Base-by-base conservation (phyloP, 2,113 vertebrate species). In the Ciconia boyciana region DNA sequence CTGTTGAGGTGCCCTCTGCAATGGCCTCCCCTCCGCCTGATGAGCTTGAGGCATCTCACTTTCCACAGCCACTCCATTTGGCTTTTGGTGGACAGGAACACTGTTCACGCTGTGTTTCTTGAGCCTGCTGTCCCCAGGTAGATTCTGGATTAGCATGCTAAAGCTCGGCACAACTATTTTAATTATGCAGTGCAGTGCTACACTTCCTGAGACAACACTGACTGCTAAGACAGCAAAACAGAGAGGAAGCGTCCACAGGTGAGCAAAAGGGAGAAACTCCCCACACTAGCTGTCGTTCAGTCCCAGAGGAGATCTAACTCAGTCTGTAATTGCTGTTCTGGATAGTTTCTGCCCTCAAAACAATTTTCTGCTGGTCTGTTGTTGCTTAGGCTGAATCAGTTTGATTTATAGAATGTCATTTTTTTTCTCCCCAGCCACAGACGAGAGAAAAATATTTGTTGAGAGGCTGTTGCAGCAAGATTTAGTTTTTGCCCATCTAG, bases 381-480 rank as follows among this genome's bases (percentile, higher is more conserved):
- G 81, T 92, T 97, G 87, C 93, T 95, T 94, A 96, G 92, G 75
- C 87, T 88, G 93, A 96, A 96, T 89, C 94, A 72, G 90, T 92
- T 94, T 97, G 91, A 96, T 96, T 96, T 96, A 96, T 95, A 93
- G 82, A 93, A 96, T 95, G 88, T 71, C 94, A 91, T 96, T 95
- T 96, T 96, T 90, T 90, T 90, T 62, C 94, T 94, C 87, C 71
- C 70, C 66, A 86, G 89, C 87, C 43, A 32, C 44, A 95, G 94
- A 96, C 94, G 94, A 94, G 96, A 97, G 96, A 96, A 93, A 95
- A 97, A 96, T 93, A 89, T 91, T 97, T 95, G 91, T 94, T 76
- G 89, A 91, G 87, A 94, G 81, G 54, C 81, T 74, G 66, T 95
- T 95, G 84, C 51, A 80, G 89, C 49, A 79, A 96, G 93, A 94